These are phyloP conservation scores for Globicephala melas DNA, from an alignment of 2,113 vertebrate species.

Conservation along the genomic window DNA sequence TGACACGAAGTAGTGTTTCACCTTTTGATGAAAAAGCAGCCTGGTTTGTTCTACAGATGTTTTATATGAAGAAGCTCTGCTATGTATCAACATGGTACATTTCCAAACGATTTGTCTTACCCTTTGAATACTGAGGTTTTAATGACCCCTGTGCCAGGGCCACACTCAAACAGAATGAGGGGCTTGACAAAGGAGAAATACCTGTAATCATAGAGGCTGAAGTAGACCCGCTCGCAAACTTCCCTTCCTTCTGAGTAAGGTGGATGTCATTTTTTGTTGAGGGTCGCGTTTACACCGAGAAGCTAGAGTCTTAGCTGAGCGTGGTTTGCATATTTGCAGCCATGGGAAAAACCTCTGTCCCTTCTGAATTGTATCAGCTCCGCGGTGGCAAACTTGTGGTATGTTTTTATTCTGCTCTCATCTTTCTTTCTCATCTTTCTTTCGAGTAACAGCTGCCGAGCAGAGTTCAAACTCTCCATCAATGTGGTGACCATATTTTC, in stretches of 20 bases:
- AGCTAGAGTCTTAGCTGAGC: not conserved
- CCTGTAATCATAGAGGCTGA: not conserved
- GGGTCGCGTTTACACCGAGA: not conserved
- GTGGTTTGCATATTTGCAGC: conserved; percentile 36
- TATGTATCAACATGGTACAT: not conserved
- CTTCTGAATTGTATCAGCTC: conserved; percentile 15
- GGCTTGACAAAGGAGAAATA: not conserved
- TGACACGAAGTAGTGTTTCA: not conserved
- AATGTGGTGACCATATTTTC: conserved; percentile 47
- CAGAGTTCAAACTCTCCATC: conserved; percentile 27
- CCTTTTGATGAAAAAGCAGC: not conserved
- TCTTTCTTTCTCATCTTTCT: conserved; percentile 49
- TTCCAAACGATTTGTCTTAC: conserved; percentile 21
- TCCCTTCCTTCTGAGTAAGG: not conserved
- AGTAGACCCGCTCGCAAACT: not conserved
- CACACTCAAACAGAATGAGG: not conserved
- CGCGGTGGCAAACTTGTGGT: not conserved
- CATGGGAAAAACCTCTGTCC: not conserved
- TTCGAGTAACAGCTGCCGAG: not conserved
- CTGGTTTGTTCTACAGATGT: not conserved
- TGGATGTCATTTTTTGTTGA: not conserved
- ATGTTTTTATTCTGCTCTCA: conserved; percentile 31
- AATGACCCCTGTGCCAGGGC: not conserved
- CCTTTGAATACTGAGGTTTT: not conserved
- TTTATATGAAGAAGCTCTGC: conserved; percentile 20